Conservation (phyloP, 2,888 invertebrate genomes). For the Drosophila infuscata region DNA sequence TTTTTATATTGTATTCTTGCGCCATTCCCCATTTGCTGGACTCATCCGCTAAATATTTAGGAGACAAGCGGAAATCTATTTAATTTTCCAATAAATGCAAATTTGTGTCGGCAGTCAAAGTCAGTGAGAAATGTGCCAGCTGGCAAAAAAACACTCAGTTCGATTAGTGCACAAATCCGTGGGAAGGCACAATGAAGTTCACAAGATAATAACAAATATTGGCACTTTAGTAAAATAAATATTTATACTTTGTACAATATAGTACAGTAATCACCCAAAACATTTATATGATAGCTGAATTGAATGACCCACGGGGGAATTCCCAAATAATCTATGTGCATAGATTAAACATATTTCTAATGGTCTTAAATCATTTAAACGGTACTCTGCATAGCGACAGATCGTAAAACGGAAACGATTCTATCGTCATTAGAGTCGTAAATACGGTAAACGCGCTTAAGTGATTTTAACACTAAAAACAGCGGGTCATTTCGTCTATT, state of each 20-base stretch:
- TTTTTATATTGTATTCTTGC: neutral
- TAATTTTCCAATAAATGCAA: constrained; percentile 55
- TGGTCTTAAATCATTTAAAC: constrained; percentile 62
- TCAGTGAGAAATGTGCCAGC: constrained; percentile 15
- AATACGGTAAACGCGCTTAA: constrained; percentile 74
- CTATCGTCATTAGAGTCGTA: constrained; percentile 62
- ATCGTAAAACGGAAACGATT: constrained; percentile 67
- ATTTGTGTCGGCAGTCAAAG: constrained; percentile 40
- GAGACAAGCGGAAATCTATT: constrained; percentile 60
- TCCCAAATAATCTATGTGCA: neutral
- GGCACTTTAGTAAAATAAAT: neutral
- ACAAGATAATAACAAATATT: neutral
- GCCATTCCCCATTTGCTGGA: constrained; percentile 4
- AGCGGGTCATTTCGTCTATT: constrained; percentile 66
- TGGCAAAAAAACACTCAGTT: neutral
- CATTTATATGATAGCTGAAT: neutral
- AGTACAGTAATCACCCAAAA: neutral
- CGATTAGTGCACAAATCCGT: neutral
- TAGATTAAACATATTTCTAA: constrained; percentile 30
- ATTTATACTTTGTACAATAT: neutral
- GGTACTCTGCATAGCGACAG: constrained; percentile 28
- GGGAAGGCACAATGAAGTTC: neutral
- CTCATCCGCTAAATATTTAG: constrained; percentile 43
- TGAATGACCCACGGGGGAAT: neutral
- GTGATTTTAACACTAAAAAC: constrained; percentile 77